Conservation (phyloP, 2,888 invertebrate genomes). For the Philereme vetulata region DNA sequence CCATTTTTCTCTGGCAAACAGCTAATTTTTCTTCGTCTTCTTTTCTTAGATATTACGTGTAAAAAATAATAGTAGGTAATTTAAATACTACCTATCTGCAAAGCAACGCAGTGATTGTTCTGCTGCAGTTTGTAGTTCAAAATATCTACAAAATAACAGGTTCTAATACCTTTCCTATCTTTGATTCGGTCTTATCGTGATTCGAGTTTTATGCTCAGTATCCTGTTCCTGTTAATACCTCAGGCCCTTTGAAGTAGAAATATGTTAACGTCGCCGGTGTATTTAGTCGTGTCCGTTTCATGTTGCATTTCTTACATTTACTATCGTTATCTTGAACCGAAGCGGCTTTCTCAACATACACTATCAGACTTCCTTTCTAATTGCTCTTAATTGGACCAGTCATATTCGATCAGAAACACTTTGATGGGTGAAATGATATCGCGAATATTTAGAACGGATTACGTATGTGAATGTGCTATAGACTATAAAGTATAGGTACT, state of each 20-base stretch:
- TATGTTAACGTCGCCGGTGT: conserved; percentile 5
- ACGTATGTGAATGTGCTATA: conserved; percentile 12
- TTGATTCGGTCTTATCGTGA: background rate
- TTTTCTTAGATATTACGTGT: too few species aligned
- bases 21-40: too few species aligned
- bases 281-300: conserved; percentile 2
- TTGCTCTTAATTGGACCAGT: conserved; percentile 24
- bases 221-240: conserved; percentile 2
- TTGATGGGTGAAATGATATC: conserved; percentile 21
- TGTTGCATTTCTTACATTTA: conserved; percentile 27
- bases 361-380: conserved; percentile 31
- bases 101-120: too few species aligned
- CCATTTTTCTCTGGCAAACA: too few species aligned
- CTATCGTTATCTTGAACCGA: conserved; percentile 23
- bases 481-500: background rate
- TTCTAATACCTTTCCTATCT: background rate
- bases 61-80: too few species aligned
- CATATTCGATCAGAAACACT: conserved; percentile 14
- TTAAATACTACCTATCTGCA: too few species aligned
- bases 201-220: background rate
- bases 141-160: background rate
- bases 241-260: conserved; percentile 4
- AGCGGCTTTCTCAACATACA: conserved; percentile 31
- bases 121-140: too few species aligned
- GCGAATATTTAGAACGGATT: conserved; percentile 28